Percentiles rank a stretch among this genome's conserved stretches.
Conservation (phyloP, 2,888 invertebrate genomes). For the Hyppa rectilinea region DNA sequence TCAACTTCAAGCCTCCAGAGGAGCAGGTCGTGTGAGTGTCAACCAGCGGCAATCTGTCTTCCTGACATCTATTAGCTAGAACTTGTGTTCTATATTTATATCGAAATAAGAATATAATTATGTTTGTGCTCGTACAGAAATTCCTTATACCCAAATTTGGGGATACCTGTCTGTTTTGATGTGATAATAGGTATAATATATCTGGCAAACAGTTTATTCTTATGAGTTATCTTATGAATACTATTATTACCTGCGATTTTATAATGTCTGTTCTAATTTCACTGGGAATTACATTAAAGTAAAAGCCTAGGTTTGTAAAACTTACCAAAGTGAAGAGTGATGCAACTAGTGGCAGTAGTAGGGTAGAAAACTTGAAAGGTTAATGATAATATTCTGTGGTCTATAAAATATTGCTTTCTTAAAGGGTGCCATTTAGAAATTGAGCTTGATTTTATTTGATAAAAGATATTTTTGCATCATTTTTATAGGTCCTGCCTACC, state of each 20-base stretch:
- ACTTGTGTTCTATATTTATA: slow-evolving; percentile 44
- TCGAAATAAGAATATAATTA: slow-evolving; percentile 30
- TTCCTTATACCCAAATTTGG: slow-evolving; percentile 11
- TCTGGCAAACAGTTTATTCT: slow-evolving; percentile 2
- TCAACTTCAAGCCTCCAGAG: slow-evolving; percentile 80
- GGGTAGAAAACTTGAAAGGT: neutral
- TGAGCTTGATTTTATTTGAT: neutral
- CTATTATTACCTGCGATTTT: neutral
- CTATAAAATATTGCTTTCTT: neutral
- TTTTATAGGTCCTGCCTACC: neutral
- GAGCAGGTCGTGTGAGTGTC: slow-evolving; percentile 86
- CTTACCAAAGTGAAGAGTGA: neutral
- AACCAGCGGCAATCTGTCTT: slow-evolving; percentile 35
- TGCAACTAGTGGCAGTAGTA: neutral
- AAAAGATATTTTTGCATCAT: neutral
- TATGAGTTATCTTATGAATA: neutral
- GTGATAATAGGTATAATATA: neutral
- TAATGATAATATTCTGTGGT: neutral
- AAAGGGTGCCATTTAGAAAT: neutral
- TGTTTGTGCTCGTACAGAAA: slow-evolving; percentile 15
- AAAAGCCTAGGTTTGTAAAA: neutral
- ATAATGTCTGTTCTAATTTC: neutral
- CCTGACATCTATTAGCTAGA: slow-evolving; percentile 33
- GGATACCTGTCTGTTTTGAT: slow-evolving; percentile 17
- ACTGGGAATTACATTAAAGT: neutral